Percentiles rank a stretch among this genome's conserved stretches.
Conservation (phyloP, 2,113 vertebrate species). For the Vulpes ferrilata region DNA sequence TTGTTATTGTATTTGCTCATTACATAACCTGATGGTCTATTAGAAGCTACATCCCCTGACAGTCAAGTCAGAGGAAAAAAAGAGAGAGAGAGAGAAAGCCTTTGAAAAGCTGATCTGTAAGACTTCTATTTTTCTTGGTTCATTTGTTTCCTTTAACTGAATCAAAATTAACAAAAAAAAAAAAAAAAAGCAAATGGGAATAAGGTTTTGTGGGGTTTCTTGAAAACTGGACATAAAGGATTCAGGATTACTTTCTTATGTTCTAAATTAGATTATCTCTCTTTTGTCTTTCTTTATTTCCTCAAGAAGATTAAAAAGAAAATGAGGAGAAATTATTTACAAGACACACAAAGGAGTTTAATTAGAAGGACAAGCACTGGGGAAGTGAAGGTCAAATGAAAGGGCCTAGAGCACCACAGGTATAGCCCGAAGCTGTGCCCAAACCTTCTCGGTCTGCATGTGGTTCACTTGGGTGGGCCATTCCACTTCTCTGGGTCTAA, state of each 20-base stretch:
- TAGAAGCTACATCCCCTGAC: not conserved
- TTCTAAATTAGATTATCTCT: constrained; percentile 52
- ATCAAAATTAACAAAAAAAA: constrained; percentile 48
- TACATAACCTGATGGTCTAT: not conserved
- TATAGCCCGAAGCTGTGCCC: fast-evolving
- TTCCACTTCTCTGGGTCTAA: not conserved
- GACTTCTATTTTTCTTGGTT: constrained; percentile 6
- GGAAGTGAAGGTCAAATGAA: not conserved
- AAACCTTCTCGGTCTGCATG: not conserved
- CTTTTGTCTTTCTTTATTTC: constrained; percentile 38
- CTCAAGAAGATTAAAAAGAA: constrained; percentile 46
- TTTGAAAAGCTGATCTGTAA: not conserved
- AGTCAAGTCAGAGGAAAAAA: not conserved
- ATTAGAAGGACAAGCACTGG: not conserved
- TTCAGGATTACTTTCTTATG: constrained; percentile 31
- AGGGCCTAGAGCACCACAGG: fast-evolving
- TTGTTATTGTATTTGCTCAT: constrained; percentile 42
- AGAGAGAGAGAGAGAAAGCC: not conserved
- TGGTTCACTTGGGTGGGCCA: not conserved
- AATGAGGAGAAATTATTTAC: not conserved
- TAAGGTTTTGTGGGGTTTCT: constrained; percentile 7
- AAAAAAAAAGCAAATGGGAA: not conserved
- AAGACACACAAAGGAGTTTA: not conserved
- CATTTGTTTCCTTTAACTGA: constrained; percentile 48
- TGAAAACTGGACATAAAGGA: constrained; percentile 41